Base-by-base conservation (phyloP, 1,140 invertebrate species). In the Hypsibius dujardini region DNA sequence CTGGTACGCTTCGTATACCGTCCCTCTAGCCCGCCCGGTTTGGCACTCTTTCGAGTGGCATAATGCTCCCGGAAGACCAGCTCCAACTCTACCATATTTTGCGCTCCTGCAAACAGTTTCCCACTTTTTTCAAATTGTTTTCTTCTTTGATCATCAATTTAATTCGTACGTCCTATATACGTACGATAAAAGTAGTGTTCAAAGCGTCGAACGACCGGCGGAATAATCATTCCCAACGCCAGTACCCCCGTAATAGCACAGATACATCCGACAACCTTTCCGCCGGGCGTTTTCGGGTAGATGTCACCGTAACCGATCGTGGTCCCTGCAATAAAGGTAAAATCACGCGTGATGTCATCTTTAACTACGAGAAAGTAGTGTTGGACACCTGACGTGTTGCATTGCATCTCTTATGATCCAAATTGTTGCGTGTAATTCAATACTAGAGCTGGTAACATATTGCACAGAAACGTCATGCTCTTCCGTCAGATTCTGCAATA, bases 171-270 rank as follows among this genome's bases (percentile, higher is more conserved):
- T 7, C 50, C 50, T 7, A 56, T 7, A 7, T 56, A 67, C 62
- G 3, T 67, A 67, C 62, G 62, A 42, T 67, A 67, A 42, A 67
- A 67, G 62, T 14, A 67, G 45, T 67, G 62, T 67, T 67, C 62
- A 42, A 67, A 67, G 3, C 62, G 7, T 14, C 62, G 62, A 12
- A 67, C 62, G 3, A 67, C 62, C 45, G 62, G 62, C 42, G 62
- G 62, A 3, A 67, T 67, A 14, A 71, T 71, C 84, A 99, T 92
- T 83, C 95, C 95, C 86, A 99, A 94, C 86, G 98, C 95, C 86
- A 98, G 86, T 81, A 98, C 95, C 84, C 95, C 95, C 87, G 94
- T 97, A 84, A 99, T 94, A 87, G 93, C 96, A 88, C 95, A 95
- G 82, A 94, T 89, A 84, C 90, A 91, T 82, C 93, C 93, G 84